Evolutionary conservation across 2,888 invertebrate species (phyloP).

Genomic region (Erannis defoliaria): DNA sequence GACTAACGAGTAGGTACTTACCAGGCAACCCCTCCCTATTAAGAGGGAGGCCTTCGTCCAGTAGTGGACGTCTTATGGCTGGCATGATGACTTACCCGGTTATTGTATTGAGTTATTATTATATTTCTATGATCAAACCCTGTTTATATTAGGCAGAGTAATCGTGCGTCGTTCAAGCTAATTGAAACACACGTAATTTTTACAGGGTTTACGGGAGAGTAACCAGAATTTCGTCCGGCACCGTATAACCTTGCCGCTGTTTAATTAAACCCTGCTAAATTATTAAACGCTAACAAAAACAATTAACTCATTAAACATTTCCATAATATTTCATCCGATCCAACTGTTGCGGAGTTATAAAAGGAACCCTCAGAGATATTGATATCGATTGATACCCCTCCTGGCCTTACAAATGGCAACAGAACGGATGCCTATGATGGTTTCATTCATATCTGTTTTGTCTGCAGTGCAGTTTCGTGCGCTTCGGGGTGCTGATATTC

Average conservation of each 20-base stretch:
- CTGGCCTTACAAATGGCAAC: conserved; percentile 13
- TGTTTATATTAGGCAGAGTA: conserved; percentile 41
- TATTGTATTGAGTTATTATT: conserved; percentile 3
- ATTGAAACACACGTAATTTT: conserved; percentile 63
- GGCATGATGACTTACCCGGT: conserved; percentile 11
- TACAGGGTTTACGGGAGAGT: conserved; percentile 56
- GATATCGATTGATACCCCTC: conserved; percentile 17
- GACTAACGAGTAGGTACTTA: conserved; percentile 43
- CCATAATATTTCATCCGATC: conserved; percentile 46
- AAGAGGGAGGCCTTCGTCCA: no score
- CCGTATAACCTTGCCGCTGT: conserved; percentile 52
- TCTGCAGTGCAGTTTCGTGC: conserved; percentile 19
- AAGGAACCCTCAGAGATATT: conserved; percentile 26
- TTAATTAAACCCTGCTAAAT: conserved; percentile 61
- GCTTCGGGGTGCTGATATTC: conserved; percentile 2
- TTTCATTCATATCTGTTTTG: conserved; percentile 15
- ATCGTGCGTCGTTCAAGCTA: conserved; percentile 56
- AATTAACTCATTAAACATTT: conserved; percentile 58
- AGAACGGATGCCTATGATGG: conserved; percentile 14
- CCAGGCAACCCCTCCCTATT: no score
- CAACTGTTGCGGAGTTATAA: conserved; percentile 39
- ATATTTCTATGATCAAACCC: background rate
- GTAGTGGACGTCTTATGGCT: no score
- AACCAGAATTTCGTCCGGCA: conserved; percentile 55
- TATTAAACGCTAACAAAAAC: conserved; percentile 54